Evolutionary conservation across 2,888 invertebrate species (phyloP), one percentile per base, ranked within the genome.

Genomic region (Pecten maximus): DNA sequence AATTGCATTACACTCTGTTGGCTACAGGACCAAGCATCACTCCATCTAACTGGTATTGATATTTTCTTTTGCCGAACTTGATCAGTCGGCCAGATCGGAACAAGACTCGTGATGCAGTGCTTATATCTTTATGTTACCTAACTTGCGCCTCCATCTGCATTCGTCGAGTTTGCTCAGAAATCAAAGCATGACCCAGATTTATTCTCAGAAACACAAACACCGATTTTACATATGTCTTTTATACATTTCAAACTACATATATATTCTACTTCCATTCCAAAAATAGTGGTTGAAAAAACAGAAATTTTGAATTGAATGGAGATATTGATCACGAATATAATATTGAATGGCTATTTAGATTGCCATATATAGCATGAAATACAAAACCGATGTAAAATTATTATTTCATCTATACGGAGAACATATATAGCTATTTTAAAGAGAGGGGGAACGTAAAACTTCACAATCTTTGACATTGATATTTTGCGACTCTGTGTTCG

Each of bases 1-100:
- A 74, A 74, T 74, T 74, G 74, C 35, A 74, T 74, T 74, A 74
- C 74, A 74, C 74, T 74, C 74, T 74, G 35, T 74, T 74, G 35
- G 74, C 35, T 74, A 74, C 74, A 74, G 12, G 74, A 74, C 74
- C 74, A 74, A 28, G 23, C 74, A 74, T 74, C 74, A 74, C 23
- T 74, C 28, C 28, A 15, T 23, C 35, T 74, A 74, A 74, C 74
- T 74, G 74, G 74, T 74, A 74, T 74, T 74, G 74, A 74, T 74
- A 74, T 74, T 74, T 74, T 74, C 74, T 74, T 74, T 74, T 74
- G 28, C 35, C 74, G 74, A 74, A 74, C 74, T 35, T 74, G 74
- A 74, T 74, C 74, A 74, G 74, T 35, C 74, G 74, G 10, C 74
- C 74, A 74, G 74, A 74, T 74, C 74, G 35, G 16, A 28, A 74